Evolutionary conservation across 1,140 invertebrate genomes (phyloP), one percentile per base, ranked within the genome.

Genomic region (Propsilocerus akamusi): DNA sequence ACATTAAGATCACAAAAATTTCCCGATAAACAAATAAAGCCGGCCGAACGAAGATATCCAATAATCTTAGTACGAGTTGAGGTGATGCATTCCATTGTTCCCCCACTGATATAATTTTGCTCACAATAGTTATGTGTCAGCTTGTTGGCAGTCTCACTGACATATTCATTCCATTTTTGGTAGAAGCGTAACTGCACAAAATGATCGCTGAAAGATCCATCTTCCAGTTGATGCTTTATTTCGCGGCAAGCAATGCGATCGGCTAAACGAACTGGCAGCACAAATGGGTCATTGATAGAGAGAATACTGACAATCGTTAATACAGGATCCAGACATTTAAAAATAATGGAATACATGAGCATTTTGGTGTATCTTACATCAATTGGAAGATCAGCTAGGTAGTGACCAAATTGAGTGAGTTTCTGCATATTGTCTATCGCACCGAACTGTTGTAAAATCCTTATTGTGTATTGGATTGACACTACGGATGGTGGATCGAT

Each of bases 301-400:
- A 97, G 68, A 41, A 79, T 77, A 60, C 89, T 87, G 10, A 90
- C 89, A 47, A 99, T 86, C 0, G 92, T 97, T 22, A 98, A 66
- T 20, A 98, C 75, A 5, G 95, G 95, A 70, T 97, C 91, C 2
- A 98, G 65, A 62, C 95, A 98, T 63, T 90, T 91, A 25, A 98
- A 72, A 4, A 95, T 78, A 22, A 92, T 80, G 2, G 86, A 80
- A 62, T 90, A 93, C 3, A 98, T 67, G 23, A 99, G 67, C 78
- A 93, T 86, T 70, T 95, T 93, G 3, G 88, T 89, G 10, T 94
- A 70, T 56, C 86, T 76, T 1, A 94, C 94, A 53, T 95, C 88
- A 3, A 97, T 70, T 0, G 93, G 89, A 11, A 98, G 67, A 64
- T 97, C 88, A 6, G 92, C 65, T 7, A 98, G 65, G 57, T 91